These are phyloP conservation scores for Myodes glareolus DNA, from an alignment of 2,113 vertebrate genomes.

Conservation along the genomic window DNA sequence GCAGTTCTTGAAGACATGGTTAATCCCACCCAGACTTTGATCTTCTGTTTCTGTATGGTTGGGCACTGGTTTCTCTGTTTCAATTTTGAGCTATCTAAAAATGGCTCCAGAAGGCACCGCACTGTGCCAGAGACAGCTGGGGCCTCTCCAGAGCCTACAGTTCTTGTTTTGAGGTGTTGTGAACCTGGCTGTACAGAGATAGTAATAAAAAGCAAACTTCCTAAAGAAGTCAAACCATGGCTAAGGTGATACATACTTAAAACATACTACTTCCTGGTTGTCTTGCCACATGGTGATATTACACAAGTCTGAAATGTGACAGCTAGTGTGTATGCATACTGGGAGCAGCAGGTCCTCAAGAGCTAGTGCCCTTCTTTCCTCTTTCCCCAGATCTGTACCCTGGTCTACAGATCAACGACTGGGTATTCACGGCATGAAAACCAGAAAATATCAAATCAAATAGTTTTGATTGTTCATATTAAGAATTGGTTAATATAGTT, in stretches of 20 bases:
- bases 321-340: no score
- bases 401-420: background rate
- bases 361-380: background rate
- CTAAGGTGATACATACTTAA: background rate
- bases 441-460: background rate
- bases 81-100: slow-evolving; percentile 86
- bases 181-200: background rate
- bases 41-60: slow-evolving; percentile 84
- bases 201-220: background rate
- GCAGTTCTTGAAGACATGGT: slow-evolving; percentile 82
- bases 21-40: slow-evolving; percentile 90
- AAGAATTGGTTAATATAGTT: background rate
- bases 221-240: background rate
- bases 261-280: background rate
- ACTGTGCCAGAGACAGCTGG: background rate
- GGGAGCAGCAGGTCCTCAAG: background rate
- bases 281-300: background rate
- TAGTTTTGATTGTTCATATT: background rate
- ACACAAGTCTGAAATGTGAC: background rate
- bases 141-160: background rate
- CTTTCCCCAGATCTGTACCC: background rate
- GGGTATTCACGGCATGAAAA: background rate
- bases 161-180: background rate
- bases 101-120: slow-evolving; percentile 79
- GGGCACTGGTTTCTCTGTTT: slow-evolving; percentile 81